Evolutionary conservation across 1,140 invertebrate genomes (phyloP).

Genomic region (Drosophila serrata): DNA sequence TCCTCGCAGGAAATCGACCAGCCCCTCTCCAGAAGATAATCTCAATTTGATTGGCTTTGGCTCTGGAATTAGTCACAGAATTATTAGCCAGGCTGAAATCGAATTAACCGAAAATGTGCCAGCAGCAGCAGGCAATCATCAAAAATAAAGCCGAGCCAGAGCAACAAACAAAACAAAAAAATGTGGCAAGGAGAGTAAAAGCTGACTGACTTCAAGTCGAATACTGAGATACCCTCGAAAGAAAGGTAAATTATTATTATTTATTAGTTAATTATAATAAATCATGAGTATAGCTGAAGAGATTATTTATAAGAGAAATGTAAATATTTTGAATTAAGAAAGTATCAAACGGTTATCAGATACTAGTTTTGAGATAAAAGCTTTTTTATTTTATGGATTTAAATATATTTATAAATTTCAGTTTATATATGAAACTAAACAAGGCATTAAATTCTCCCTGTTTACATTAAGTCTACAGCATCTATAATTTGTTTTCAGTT

Average conservation of each 20-base stretch:
- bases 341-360: neutral
- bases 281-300: neutral
- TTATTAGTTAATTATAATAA: neutral
- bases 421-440: no score
- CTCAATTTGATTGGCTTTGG: slow-evolving; percentile 25
- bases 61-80: slow-evolving; percentile 35
- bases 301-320: neutral
- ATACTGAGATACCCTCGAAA: neutral
- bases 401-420: no score
- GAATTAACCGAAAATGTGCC: slow-evolving; percentile 45
- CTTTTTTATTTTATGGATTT: neutral
- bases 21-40: slow-evolving; percentile 10
- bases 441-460: neutral
- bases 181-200: slow-evolving; percentile 28
- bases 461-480: no score
- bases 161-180: slow-evolving; percentile 7
- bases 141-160: slow-evolving; percentile 27
- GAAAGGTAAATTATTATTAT: neutral
- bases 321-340: neutral
- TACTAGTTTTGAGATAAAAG: neutral
- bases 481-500: neutral
- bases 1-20: slow-evolving; percentile 7
- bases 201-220: neutral
- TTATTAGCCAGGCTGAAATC: slow-evolving; percentile 35
- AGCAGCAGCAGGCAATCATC: slow-evolving; percentile 22